A percentile compares a stretch with the other conserved stretches of the same genome.
phyloP scores from a whole-genome alignment of 2,113 vertebrate genomes.

The Notothenia coriiceps region DNA sequence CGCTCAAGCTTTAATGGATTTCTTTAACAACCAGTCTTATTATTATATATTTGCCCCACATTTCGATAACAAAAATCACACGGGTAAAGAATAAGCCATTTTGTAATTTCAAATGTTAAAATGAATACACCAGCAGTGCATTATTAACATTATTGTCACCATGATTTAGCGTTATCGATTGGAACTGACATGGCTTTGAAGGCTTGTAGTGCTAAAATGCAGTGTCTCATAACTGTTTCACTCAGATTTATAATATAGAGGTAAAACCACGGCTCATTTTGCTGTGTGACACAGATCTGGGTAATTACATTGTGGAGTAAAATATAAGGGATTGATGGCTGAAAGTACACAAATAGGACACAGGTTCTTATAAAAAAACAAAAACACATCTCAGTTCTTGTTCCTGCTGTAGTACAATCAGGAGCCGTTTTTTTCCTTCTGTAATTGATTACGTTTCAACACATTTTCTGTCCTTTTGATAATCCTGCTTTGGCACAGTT shows the following conservation, averaged over 20 bases:
- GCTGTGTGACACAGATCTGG: conserved; percentile 32
- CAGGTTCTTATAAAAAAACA: background rate
- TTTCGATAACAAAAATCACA: conserved; percentile 7
- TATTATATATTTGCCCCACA: background rate
- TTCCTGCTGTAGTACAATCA: conserved; percentile 3
- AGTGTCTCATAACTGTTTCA: background rate
- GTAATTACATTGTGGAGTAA: background rate
- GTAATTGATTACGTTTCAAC: conserved; percentile 63
- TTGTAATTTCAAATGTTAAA: background rate
- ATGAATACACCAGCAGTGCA: background rate
- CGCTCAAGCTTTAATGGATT: conserved; percentile 12
- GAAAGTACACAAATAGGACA: conserved; percentile 25
- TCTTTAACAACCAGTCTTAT: background rate
- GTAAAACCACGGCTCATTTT: background rate
- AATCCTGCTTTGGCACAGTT: conserved; percentile 66
- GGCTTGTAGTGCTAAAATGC: background rate
- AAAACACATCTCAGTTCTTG: background rate
- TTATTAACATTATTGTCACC: background rate
- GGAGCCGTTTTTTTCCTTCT: conserved; percentile 32
- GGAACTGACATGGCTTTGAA: no score
- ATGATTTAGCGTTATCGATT: background rate
- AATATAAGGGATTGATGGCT: conserved; percentile 15
- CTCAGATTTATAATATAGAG: background rate
- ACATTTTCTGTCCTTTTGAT: conserved; percentile 60
- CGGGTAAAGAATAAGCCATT: no score